Evolutionary conservation across 2,888 invertebrate genomes (phyloP).

Genomic region (Macropis europaea): DNA sequence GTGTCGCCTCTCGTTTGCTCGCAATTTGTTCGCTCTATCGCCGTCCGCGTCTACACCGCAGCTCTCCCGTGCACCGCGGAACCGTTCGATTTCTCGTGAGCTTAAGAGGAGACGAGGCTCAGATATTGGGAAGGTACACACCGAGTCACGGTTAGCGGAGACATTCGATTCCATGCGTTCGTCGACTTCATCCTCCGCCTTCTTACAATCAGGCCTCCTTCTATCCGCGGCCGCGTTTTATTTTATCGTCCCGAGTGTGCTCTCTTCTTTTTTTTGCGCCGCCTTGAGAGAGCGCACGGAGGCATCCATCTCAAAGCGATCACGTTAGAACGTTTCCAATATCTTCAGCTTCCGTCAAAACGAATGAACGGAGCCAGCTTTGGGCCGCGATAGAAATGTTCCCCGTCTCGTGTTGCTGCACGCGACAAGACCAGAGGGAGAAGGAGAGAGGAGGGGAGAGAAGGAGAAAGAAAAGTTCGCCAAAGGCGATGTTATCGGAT

Average conservation of each 20-base stretch:
- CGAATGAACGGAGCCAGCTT: slow-evolving; percentile 42
- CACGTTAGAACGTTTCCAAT: slow-evolving; percentile 58
- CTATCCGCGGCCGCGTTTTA: not conserved
- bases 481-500: slow-evolving; percentile 60
- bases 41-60: not conserved
- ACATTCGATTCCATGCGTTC: slow-evolving; percentile 28
- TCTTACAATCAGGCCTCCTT: slow-evolving; percentile 26
- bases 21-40: not conserved
- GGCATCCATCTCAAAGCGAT: slow-evolving; percentile 48
- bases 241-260: slow-evolving; percentile 38
- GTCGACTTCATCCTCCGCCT: slow-evolving; percentile 15
- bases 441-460: too few relatives aligned
- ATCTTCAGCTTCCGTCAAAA: slow-evolving; percentile 63
- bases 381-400: slow-evolving; percentile 44
- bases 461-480: slow-evolving; percentile 43
- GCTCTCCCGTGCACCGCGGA: too few relatives aligned
- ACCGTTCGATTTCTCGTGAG: too few relatives aligned
- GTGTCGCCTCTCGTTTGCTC: not conserved
- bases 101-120: slow-evolving; percentile 9
- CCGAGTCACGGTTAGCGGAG: slow-evolving; percentile 3
- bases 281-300: slow-evolving; percentile 8
- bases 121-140: slow-evolving; percentile 28
- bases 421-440: too few relatives aligned
- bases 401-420: slow-evolving; percentile 39
- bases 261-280: not conserved